Conservation (phyloP, 1,140 invertebrate genomes). For the Caligus rogercresseyi region DNA sequence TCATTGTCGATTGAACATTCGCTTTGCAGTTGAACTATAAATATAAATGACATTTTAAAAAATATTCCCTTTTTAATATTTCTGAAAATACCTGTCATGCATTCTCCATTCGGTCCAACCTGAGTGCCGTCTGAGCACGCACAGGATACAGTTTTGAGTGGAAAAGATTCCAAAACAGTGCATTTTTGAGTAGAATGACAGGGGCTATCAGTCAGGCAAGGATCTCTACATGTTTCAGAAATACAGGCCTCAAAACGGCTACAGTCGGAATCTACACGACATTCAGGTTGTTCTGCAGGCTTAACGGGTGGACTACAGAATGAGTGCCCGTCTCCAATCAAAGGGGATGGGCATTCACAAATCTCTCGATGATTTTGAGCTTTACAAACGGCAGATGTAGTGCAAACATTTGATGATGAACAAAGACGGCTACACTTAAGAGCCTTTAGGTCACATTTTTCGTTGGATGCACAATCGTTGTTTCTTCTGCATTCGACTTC, state of each 20-base stretch:
- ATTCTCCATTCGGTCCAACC: not conserved
- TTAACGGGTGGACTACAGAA: not conserved
- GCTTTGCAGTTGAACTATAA: conserved; percentile 29
- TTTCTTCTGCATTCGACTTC: conserved; percentile 5
- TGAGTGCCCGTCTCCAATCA: conserved; percentile 2
- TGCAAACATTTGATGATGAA: conserved; percentile 50
- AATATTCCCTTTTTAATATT: too few species aligned
- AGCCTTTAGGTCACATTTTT: conserved; percentile 56
- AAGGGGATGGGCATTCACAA: conserved; percentile 4
- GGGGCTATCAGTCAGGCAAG: conserved; percentile 25
- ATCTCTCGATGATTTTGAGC: conserved; percentile 4
- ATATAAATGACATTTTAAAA: too few species aligned
- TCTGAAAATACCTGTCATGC: conserved; percentile 9
- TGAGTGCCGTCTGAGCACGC: not conserved
- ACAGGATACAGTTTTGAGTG: not conserved
- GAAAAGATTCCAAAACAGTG: not conserved
- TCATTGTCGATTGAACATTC: conserved; percentile 35
- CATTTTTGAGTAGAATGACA: conserved; percentile 20
- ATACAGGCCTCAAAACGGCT: conserved; percentile 27
- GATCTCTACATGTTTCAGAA: conserved; percentile 26
- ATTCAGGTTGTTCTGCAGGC: conserved; percentile 30
- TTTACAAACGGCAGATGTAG: conserved; percentile 36
- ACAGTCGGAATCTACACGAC: conserved; percentile 24
- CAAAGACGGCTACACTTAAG: conserved; percentile 59
- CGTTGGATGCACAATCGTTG: conserved; percentile 23